Conservation (phyloP, 2,797 vertebrate species). For the Hydrophis major region DNA sequence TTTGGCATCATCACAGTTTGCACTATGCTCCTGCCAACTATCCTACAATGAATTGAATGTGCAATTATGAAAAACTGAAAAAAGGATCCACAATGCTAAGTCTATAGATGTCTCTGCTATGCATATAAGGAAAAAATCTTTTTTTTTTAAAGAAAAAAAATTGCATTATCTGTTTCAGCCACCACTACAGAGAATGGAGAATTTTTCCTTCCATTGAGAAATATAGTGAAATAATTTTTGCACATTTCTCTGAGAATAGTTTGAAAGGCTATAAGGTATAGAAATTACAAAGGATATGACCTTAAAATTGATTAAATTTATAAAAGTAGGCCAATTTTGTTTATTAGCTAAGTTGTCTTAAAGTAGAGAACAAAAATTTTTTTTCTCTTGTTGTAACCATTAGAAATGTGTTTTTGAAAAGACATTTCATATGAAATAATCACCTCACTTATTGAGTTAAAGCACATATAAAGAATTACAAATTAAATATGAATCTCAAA, state of each 20-base stretch:
- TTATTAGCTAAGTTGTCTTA: background rate
- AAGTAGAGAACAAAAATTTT: background rate
- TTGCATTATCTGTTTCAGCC: background rate
- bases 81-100: background rate
- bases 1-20: background rate
- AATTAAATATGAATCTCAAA: background rate
- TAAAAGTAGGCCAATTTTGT: background rate
- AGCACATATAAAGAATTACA: background rate
- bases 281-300: background rate
- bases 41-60: background rate
- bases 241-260: background rate
- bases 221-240: background rate
- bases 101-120: background rate
- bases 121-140: background rate
- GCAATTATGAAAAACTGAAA: background rate
- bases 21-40: background rate
- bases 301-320: background rate
- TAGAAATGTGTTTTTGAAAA: background rate
- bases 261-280: background rate
- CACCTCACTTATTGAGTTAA: background rate
- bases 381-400: background rate
- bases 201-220: background rate
- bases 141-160: background rate
- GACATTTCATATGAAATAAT: background rate
- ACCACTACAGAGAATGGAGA: background rate